Conservation (phyloP, 1,140 invertebrate genomes). For the Leptestheria dahalacensis region DNA sequence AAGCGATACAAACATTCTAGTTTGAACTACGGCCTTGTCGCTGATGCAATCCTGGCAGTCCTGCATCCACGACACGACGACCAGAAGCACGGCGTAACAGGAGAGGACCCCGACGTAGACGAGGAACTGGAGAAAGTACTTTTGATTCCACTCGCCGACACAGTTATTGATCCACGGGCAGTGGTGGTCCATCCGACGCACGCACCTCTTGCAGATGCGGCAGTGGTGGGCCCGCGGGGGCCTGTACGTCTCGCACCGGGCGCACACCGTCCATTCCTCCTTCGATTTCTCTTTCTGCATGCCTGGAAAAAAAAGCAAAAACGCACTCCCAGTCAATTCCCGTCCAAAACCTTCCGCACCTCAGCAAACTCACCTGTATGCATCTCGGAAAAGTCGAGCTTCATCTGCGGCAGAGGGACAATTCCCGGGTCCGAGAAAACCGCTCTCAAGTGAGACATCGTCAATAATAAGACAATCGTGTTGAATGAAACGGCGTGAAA, state of each 20-base stretch:
- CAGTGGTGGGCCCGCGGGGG: slow-evolving; percentile 49
- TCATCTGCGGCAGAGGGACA: slow-evolving; percentile 62
- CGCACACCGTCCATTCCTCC: slow-evolving; percentile 73
- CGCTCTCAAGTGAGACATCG: slow-evolving; percentile 63
- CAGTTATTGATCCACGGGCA: slow-evolving; percentile 78
- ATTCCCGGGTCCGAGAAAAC: slow-evolving; percentile 79
- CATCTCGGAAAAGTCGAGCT: slow-evolving; percentile 71
- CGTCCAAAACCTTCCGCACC: background rate
- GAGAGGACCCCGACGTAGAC: slow-evolving; percentile 54
- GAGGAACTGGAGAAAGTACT: slow-evolving; percentile 84
- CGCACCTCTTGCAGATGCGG: slow-evolving; percentile 71
- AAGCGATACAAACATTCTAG: slow-evolving; percentile 48
- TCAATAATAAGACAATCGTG: slow-evolving; percentile 54
- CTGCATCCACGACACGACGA: slow-evolving; percentile 54
- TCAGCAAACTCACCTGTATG: slow-evolving; percentile 37
- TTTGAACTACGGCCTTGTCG: slow-evolving; percentile 51
- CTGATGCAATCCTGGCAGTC: slow-evolving; percentile 52
- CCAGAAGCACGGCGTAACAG: slow-evolving; percentile 51
- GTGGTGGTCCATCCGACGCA: slow-evolving; percentile 74
- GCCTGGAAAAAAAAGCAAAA: slow-evolving; percentile 17
- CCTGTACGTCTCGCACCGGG: slow-evolving; percentile 64
- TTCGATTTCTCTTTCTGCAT: slow-evolving; percentile 28
- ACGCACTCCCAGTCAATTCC: background rate
- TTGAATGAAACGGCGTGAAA: slow-evolving; percentile 71
- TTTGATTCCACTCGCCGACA: slow-evolving; percentile 84